Evolutionary conservation across 2,797 vertebrate species (phyloP), one percentile per base, ranked within the genome.

Genomic region (Argya squamiceps): DNA sequence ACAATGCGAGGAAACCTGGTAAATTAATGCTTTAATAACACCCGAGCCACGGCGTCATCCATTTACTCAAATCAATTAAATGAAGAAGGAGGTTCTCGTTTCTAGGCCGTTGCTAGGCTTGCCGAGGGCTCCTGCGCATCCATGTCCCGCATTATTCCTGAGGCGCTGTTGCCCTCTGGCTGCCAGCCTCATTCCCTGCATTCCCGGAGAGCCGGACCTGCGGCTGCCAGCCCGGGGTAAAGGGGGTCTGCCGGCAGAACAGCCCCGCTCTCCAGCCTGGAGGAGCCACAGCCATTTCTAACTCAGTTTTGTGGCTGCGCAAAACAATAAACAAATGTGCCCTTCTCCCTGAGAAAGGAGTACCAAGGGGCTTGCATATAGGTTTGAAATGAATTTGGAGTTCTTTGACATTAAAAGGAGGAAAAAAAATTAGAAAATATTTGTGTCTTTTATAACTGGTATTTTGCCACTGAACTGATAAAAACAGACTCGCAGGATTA

Each of bases 21-120:
- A 97, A 97, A 92, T 92, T 89, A 97, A 95, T 97, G 95, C 74
- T 94, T 94, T 97, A 97, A 97, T 97, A 97, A 97, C 93, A 88
- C 62, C 52, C 83, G 18, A 96, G 93, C 30, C 95, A 84, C 64
- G 14, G 60, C 20, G 62, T 56, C 93, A 97, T 97, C 94, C 92
- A 87, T 96, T 96, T 87, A 92, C 86, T 49, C 92, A 94, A 88
- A 95, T 96, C 94, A 96, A 91, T 96, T 92, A 93, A 92, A 87
- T 4, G 64, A 81, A 95, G 92, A 70, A 88, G 88, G 91, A 81
- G 81, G 56, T 62, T 80, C 82, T 92, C 0, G 82, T 96, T 96
- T 94, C 95, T 9, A 95, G 82, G 91, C 91, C 12, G 88, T 93
- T 97, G 95, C 93, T 94, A 95, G 91, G 22, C 39, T 55, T 46